phyloP scores from a whole-genome alignment of 2,888 invertebrate genomes.

The Coelinius sp. region DNA sequence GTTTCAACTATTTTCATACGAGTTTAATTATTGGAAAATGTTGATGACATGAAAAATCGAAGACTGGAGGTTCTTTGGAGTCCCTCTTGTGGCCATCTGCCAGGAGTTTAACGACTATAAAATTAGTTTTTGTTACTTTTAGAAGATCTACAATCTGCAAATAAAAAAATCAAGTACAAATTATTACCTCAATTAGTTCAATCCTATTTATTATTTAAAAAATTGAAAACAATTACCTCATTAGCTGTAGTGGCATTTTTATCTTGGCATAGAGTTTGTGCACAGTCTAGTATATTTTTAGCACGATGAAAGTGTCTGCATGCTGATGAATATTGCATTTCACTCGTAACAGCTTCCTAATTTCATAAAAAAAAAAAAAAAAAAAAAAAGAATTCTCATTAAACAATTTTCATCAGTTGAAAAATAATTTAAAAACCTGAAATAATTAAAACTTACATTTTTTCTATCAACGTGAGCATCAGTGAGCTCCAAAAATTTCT shows the following conservation, averaged over 20 bases:
- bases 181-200: constrained; percentile 72
- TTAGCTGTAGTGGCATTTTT: constrained; percentile 62
- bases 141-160: constrained; percentile 84
- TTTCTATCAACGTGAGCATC: constrained; percentile 62
- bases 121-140: constrained; percentile 95
- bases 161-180: constrained; percentile 34
- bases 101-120: constrained; percentile 92
- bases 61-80: constrained; percentile 86
- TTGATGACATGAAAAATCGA: constrained; percentile 90
- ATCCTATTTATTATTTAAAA: background rate
- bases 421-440: background rate
- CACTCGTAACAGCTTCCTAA: constrained; percentile 64
- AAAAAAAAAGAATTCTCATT: no score
- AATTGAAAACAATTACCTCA: constrained; percentile 58
- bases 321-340: constrained; percentile 80
- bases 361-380: constrained; percentile 31
- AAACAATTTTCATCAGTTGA: background rate
- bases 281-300: constrained; percentile 85
- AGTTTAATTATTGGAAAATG: constrained; percentile 93
- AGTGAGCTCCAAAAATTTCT: constrained; percentile 90
- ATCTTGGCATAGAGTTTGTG: constrained; percentile 83
- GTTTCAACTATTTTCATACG: constrained; percentile 52
- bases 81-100: constrained; percentile 94
- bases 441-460: constrained; percentile 57
- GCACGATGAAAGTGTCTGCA: constrained; percentile 95